Evolutionary conservation across 1,140 invertebrate genomes (phyloP).

Genomic region (Melitaea cinxia): DNA sequence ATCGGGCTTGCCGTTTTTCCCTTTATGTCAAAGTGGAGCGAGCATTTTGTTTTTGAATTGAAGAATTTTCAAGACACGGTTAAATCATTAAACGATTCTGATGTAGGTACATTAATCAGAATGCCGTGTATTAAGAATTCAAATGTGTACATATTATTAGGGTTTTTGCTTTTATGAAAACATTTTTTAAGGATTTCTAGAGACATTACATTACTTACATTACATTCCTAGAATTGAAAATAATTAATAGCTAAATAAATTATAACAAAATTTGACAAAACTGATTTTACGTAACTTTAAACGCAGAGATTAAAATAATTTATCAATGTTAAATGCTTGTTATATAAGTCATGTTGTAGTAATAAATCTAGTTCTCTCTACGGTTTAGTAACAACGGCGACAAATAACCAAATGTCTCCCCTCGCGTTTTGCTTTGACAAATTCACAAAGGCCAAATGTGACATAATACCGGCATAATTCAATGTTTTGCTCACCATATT

Average conservation of each 20-base stretch:
- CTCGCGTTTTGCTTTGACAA: constrained; percentile 67
- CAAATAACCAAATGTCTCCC: constrained; percentile 60
- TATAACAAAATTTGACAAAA: too few species aligned
- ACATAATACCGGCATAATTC: constrained; percentile 82
- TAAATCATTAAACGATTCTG: constrained; percentile 12
- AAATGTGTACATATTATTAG: too few species aligned
- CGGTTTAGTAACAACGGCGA: constrained; percentile 60
- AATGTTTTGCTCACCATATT: constrained; percentile 83
- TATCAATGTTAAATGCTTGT: constrained; percentile 28
- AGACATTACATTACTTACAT: too few species aligned
- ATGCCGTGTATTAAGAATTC: too few species aligned
- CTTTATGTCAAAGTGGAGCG: constrained; percentile 63
- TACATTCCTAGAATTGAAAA: too few species aligned
- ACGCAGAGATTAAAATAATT: too few species aligned
- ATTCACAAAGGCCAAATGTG: constrained; percentile 81
- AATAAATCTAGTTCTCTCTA: constrained; percentile 53
- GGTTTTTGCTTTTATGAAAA: too few species aligned
- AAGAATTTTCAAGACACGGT: constrained; percentile 53
- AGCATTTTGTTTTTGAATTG: constrained; percentile 68
- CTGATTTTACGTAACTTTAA: too few species aligned
- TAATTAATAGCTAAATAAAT: too few species aligned
- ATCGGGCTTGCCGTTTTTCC: constrained; percentile 67
- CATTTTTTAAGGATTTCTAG: too few species aligned
- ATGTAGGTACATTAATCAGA: neutral
- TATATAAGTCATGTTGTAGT: constrained; percentile 37